Percentiles rank a stretch among this genome's conserved stretches.
Conservation (phyloP, 92 coral and sea anemone genomes). For the Bergia puertoricense region DNA sequence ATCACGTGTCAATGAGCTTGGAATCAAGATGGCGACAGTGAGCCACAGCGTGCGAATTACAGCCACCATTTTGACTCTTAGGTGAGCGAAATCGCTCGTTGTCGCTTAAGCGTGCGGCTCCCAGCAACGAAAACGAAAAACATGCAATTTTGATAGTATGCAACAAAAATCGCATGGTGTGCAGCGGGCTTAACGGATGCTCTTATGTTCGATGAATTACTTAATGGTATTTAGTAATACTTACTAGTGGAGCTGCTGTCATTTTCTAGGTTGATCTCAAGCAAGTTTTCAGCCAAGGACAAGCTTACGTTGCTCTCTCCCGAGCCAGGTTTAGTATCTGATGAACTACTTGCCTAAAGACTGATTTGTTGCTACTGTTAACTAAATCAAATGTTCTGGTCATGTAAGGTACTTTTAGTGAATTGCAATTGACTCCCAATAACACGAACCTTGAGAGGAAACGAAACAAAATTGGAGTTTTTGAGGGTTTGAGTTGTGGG, state of each 20-base stretch:
- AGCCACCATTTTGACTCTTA: too few species aligned
- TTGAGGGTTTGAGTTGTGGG: not conserved
- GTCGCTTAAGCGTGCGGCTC: too few species aligned
- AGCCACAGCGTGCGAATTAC: too few species aligned
- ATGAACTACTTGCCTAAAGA: too few species aligned
- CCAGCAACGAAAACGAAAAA: too few species aligned
- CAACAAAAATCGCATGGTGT: too few species aligned
- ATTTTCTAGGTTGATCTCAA: conserved; percentile 58
- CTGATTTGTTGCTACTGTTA: too few species aligned
- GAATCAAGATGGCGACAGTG: too few species aligned
- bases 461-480: not conserved
- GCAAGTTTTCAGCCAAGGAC: conserved; percentile 65
- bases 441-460: not conserved
- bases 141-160: too few species aligned
- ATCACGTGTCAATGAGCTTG: too few species aligned
- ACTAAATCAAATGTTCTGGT: not conserved
- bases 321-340: conserved; percentile 62
- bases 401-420: not conserved
- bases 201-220: not conserved
- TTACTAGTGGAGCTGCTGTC: not conserved
- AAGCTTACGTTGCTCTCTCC: conserved; percentile 69
- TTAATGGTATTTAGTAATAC: not conserved
- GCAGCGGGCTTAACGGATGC: too few species aligned
- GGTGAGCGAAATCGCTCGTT: too few species aligned
- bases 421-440: not conserved